Evolutionary conservation across 1,140 invertebrate genomes (phyloP), one percentile per base, ranked within the genome.

Genomic region (Halesus radiatus): DNA sequence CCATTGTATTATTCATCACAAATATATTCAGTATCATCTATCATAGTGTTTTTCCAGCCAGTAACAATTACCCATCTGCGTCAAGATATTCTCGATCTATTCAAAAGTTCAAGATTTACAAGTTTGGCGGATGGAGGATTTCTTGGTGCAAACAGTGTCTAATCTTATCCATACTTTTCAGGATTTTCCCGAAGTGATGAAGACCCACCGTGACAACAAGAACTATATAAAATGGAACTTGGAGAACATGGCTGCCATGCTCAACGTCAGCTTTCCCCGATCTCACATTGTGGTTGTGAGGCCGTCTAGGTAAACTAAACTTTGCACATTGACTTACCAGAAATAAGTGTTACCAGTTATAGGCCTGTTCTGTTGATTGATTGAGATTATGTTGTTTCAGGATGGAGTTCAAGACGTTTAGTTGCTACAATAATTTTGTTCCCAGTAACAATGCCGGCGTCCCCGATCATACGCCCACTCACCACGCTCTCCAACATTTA

Each of bases 361-460:
- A 4, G 1, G 53, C 53, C 53, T 7, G 1, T 56, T 56, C n/a
- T 50, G 7, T 50, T 16, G 18, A 45, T n/a, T 50, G 22, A 29
- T 53, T 16, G 37, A 64, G 7, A 23, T 2, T 26, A 0, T 83
- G 56, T 78, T 80, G 76, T 88, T 91, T 83, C 85, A 94, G 94
- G 86, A 95, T 96, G 92, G 92, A 95, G 84, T 92, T 93, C 78
- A 94, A 94, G 83, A 95, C 94, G 45, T 97, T 96, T 86, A 95
- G 94, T 85, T 96, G 95, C 84, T 98, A 93, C 86, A 93, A 95
- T 85, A 97, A 97, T 88, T 98, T 97, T 90, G 94, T 97, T 26
- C 90, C 91, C 29, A 93, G 93, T 80, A 93, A 93, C 86, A 92
- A 94, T 85, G 93, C 93, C 68, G 94, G 95, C 32, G 91, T 92